A percentile compares a stretch with the other conserved stretches of the same genome.
phyloP scores from a whole-genome alignment of 2,888 invertebrate genomes.

The Eurytoma adleriae region DNA sequence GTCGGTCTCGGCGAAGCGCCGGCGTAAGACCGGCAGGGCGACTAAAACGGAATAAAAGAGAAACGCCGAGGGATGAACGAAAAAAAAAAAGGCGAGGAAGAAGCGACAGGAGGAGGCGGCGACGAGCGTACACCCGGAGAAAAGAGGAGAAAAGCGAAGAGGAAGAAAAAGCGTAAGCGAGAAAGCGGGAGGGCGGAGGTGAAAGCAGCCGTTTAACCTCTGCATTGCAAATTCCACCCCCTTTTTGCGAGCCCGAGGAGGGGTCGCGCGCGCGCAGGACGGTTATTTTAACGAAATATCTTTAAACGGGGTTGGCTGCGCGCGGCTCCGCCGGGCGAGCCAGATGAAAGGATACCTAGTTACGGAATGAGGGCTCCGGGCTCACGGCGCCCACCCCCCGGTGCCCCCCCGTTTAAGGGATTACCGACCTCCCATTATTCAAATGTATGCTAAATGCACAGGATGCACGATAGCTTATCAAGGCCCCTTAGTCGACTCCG shows the following conservation, averaged over 20 bases:
- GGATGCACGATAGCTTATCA: constrained; percentile 75
- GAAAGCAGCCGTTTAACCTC: constrained; percentile 75
- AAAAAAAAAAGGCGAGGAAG: not conserved
- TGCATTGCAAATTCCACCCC: constrained; percentile 76
- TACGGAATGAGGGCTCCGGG: constrained; percentile 71
- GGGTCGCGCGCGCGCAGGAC: constrained; percentile 65
- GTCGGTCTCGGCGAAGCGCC: not conserved
- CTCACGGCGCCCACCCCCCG: too few species aligned
- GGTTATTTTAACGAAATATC: constrained; percentile 77
- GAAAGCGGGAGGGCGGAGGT: constrained; percentile 44
- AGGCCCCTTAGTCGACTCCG: constrained; percentile 67
- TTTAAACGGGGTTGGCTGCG: constrained; percentile 72
- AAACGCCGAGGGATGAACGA: constrained; percentile 9
- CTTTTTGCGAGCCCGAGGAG: constrained; percentile 60
- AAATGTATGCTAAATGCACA: constrained; percentile 76
- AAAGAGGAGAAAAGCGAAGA: not conserved
- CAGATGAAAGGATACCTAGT: constrained; percentile 76
- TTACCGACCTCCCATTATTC: constrained; percentile 76
- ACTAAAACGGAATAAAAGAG: constrained; percentile 38
- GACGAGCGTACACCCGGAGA: not conserved
- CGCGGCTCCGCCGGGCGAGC: constrained; percentile 61
- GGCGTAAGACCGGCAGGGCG: constrained; percentile 9
- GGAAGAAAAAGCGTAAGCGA: constrained; percentile 13
- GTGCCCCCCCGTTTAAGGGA: constrained; percentile 74
- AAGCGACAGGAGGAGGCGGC: not conserved